Percentiles rank a stretch among this genome's conserved stretches.
Evolutionary conservation across 2,113 vertebrate genomes (phyloP).

Genomic region (Scatophagus argus): DNA sequence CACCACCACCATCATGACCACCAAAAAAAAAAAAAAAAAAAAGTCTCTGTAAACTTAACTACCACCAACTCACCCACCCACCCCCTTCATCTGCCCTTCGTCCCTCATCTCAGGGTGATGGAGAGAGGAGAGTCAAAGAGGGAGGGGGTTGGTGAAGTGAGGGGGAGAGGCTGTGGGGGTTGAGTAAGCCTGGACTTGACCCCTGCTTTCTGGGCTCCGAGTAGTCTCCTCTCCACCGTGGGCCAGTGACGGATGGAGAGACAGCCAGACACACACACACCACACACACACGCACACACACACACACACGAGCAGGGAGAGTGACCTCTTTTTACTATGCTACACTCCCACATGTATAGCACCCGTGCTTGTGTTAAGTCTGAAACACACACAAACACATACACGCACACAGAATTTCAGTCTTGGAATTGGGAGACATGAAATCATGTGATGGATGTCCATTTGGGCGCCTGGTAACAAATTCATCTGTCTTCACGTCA

Average conservation of each 20-base stretch:
- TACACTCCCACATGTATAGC: constrained; percentile 54
- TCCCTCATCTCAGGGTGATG: constrained; percentile 61
- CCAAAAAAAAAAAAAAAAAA: no score
- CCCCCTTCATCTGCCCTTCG: neutral
- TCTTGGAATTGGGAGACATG: constrained; percentile 41
- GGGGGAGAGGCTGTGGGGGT: constrained; percentile 51
- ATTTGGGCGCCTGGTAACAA: constrained; percentile 38
- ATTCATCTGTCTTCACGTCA: constrained; percentile 43
- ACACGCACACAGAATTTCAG: constrained; percentile 41
- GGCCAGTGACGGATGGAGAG: constrained; percentile 76
- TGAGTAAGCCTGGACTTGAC: constrained; percentile 90
- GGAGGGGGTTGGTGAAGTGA: neutral
- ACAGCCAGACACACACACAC: constrained; percentile 43
- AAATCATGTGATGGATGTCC: constrained; percentile 40
- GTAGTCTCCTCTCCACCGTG: constrained; percentile 82
- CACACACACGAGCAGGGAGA: constrained; percentile 32
- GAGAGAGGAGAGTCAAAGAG: constrained; percentile 24
- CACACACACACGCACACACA: constrained; percentile 45
- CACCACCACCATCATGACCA: no score
- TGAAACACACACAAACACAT: constrained; percentile 46
- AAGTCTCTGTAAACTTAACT: constrained; percentile 27
- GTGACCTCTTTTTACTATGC: constrained; percentile 37
- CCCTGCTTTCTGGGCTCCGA: constrained; percentile 87
- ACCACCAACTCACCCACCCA: neutral
- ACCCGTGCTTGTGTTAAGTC: constrained; percentile 40